Base-by-base conservation (phyloP, 2,797 vertebrate genomes). In the Arnoldichthys spilopterus region DNA sequence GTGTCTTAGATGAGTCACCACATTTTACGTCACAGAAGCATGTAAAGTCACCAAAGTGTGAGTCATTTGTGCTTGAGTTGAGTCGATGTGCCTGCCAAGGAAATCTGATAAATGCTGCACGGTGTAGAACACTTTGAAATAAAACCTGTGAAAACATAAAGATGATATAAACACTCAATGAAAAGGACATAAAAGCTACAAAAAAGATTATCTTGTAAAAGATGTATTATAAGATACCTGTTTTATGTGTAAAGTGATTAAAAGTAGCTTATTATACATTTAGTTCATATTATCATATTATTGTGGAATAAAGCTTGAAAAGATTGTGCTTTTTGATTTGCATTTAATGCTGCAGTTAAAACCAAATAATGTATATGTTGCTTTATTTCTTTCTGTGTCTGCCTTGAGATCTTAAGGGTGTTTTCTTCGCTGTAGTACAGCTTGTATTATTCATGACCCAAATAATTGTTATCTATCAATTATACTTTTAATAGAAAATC, bases 1-100 rank as follows among this genome's bases (percentile, higher is more conserved):
- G 13, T 24, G 45, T 37, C 28, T 72, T 16, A 12, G 2, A 12
- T 47, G 61, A 58, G 69, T 37, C 69, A 63, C 8, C 43, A 49
- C 28, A 67, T 24, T 73, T 34, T 20, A 67, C 20, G 51, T 66
- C 59, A 78, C 24, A 71, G 54, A 34, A 43, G 26, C 13, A 53
- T 1, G 15, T 6, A 66, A 47, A 63, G 30, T 53, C 49, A 37
- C 32, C 16, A 53, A 18, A 26, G 47, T 28, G 34, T 34, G 20
- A 66, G 40, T 66, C 62, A 73, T 34, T 20, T 3, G 28, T 37
- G 62, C 62, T 45, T 45, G 22, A 68, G 62, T 20, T 64, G 15
- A 54, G 28, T 45, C n/a, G 53, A 43, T 34, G 45, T 43, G 53
- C 32, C 53, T 59, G 63, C 51, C 37, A n/a, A 37, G 0, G 8